These are phyloP conservation scores for Megaceryle alcyon DNA, from an alignment of 2,797 vertebrate species.

Conservation along the genomic window DNA sequence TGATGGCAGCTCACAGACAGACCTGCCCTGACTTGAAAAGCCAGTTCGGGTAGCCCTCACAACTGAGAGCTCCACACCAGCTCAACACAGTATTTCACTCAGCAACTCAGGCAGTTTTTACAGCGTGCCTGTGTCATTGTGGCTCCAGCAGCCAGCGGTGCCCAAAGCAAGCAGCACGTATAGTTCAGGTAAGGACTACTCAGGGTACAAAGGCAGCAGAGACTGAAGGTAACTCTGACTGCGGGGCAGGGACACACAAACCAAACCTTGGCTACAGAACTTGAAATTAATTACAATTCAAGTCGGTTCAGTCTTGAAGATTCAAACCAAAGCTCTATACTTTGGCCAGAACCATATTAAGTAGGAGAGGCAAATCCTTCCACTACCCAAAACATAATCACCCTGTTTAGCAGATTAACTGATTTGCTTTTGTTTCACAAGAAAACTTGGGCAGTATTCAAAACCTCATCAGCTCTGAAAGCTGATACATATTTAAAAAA, in stretches of 20 bases:
- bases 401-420: not conserved
- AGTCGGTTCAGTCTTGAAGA: not conserved
- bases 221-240: not conserved
- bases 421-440: conserved; percentile 23
- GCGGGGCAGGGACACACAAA: not conserved
- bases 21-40: not conserved
- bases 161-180: not conserved
- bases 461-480: conserved; percentile 33
- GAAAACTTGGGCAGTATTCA: conserved; percentile 5
- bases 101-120: not conserved
- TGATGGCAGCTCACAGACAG: not conserved
- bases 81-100: not conserved
- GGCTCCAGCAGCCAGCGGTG: not conserved
- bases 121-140: not conserved
- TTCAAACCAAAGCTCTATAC: not conserved
- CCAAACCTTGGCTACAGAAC: not conserved
- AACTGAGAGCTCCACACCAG: not conserved
- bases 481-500: conserved; percentile 24
- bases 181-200: not conserved
- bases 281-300: not conserved
- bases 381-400: not conserved
- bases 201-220: not conserved
- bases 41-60: not conserved
- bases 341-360: not conserved
- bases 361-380: not conserved